phyloP scores from a whole-genome alignment of 2,113 vertebrate genomes.

The Pan paniscus region DNA sequence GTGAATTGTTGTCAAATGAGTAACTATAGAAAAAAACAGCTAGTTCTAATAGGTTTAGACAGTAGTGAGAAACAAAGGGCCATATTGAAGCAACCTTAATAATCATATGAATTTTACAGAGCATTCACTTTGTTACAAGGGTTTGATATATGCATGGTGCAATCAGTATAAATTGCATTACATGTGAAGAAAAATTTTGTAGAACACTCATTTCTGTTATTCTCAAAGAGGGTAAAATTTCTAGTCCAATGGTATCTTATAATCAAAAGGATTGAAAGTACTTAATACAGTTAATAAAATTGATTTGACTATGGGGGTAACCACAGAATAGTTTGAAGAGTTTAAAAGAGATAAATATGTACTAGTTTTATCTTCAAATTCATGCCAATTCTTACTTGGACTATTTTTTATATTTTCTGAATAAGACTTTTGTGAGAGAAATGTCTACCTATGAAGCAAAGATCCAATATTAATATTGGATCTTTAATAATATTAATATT shows the following conservation, averaged over 20 bases:
- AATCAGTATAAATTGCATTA: neutral
- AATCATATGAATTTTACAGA: neutral
- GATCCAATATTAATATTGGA: neutral
- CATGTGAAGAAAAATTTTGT: neutral
- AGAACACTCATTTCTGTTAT: neutral
- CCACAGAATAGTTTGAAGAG: neutral
- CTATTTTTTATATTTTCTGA: neutral
- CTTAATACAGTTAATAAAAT: neutral
- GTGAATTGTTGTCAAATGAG: neutral
- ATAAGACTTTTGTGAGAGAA: neutral
- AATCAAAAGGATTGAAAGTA: neutral
- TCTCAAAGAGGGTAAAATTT: neutral
- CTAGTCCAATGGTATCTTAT: neutral
- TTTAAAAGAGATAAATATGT: neutral
- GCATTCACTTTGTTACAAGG: neutral
- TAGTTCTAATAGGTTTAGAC: neutral
- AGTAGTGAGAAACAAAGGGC: neutral
- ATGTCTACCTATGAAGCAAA: neutral
- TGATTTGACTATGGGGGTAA: neutral
- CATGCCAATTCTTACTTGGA: neutral
- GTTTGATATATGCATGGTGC: neutral
- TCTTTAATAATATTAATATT: neutral
- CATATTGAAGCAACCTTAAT: neutral
- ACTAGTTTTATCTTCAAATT: neutral
- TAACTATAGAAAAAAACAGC: neutral